Percentiles rank a stretch among this genome's conserved stretches.
Conservation (phyloP, 2,797 vertebrate genomes). For the Poeciliopsis turneri region DNA sequence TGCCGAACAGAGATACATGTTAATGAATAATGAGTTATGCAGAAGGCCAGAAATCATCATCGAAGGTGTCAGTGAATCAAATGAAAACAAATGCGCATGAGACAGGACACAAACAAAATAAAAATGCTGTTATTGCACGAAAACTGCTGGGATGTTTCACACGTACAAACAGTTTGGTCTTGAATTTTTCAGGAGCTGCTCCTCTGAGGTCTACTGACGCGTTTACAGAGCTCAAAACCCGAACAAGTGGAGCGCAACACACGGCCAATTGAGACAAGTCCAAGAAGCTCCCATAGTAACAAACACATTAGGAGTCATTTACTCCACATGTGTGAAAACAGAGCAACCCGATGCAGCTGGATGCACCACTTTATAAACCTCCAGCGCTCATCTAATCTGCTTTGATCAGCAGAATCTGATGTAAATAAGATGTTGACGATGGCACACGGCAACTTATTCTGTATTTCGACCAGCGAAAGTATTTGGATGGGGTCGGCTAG, state of each 20-base stretch:
- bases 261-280: neutral
- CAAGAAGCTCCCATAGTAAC: neutral
- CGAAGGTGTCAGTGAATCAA: slow-evolving; percentile 10
- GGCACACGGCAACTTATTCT: neutral
- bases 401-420: slow-evolving; percentile 2
- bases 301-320: neutral
- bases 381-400: neutral
- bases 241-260: neutral
- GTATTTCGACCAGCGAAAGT: neutral
- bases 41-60: slow-evolving; percentile 10
- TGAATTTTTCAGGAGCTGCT: neutral
- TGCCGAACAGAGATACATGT: neutral
- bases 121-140: neutral
- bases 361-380: neutral
- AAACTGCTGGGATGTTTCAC: neutral
- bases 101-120: neutral
- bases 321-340: neutral
- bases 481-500: neutral
- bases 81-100: slow-evolving; percentile 12
- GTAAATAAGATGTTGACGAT: neutral
- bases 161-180: neutral
- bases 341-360: slow-evolving; percentile 3
- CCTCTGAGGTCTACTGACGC: neutral
- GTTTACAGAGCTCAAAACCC: neutral
- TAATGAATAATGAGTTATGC: slow-evolving; percentile 35